phyloP scores from a whole-genome alignment of 2,888 invertebrate genomes.

The Phengaris alcon region DNA sequence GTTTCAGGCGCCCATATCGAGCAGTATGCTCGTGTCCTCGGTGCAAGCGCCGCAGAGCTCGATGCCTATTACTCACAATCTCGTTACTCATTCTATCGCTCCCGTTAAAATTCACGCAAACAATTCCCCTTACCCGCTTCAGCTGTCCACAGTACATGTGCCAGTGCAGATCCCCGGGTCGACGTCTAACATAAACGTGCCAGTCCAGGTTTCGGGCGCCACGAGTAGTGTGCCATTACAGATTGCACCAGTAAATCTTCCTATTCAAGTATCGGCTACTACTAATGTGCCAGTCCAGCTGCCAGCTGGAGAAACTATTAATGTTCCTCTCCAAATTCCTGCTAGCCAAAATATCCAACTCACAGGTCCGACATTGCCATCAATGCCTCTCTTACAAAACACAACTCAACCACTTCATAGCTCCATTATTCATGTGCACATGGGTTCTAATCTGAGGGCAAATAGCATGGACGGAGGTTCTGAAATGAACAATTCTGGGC shows the following conservation, averaged over 20 bases:
- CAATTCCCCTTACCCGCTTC: conserved; percentile 64
- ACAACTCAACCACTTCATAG: conserved; percentile 61
- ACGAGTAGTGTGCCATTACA: conserved; percentile 65
- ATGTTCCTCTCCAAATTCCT: conserved; percentile 69
- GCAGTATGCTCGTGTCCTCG: conserved; percentile 75
- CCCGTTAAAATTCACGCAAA: conserved; percentile 70
- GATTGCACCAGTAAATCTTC: conserved; percentile 67
- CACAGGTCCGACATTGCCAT: conserved; percentile 56
- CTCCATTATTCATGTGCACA: conserved; percentile 72
- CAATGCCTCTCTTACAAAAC: conserved; percentile 68
- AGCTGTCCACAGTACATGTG: conserved; percentile 71
- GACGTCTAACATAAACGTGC: conserved; percentile 69
- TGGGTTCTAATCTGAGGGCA: conserved; percentile 63
- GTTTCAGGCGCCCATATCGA: conserved; percentile 73
- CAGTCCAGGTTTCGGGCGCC: conserved; percentile 67
- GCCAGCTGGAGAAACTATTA: conserved; percentile 69
- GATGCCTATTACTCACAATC: conserved; percentile 67
- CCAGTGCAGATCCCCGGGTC: conserved; percentile 73
- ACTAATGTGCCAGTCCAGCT: conserved; percentile 69
- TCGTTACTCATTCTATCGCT: conserved; percentile 69
- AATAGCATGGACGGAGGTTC: conserved; percentile 58
- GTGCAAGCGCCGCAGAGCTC: conserved; percentile 71
- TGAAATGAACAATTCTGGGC: conserved; percentile 62
- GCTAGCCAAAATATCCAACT: conserved; percentile 64
- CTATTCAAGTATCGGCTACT: conserved; percentile 65